Conservation (phyloP, 2,797 vertebrate species). For the Sarcoramphus papa region DNA sequence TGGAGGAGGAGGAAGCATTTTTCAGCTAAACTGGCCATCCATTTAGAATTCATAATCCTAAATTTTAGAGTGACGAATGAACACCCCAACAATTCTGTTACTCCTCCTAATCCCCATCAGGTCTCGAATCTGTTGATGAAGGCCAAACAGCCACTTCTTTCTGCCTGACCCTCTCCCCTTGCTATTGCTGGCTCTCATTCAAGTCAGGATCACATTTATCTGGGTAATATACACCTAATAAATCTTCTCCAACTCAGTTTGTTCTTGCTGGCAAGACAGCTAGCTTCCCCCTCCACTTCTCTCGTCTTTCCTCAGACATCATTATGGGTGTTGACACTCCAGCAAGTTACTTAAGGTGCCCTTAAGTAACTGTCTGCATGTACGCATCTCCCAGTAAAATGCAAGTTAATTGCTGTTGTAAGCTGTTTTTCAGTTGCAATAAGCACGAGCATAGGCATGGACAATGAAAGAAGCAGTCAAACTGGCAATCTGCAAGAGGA, state of each 20-base stretch:
- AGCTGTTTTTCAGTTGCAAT: background rate
- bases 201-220: conserved; percentile 51
- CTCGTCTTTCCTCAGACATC: conserved; percentile 48
- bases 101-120: background rate
- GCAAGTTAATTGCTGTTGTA: background rate
- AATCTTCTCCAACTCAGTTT: conserved; percentile 32
- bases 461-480: background rate
- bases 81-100: background rate
- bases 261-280: conserved; percentile 33
- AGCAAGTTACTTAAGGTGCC: conserved; percentile 28
- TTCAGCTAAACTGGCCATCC: background rate
- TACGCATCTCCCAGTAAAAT: background rate
- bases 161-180: conserved; percentile 39
- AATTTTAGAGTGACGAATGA: conserved; percentile 27
- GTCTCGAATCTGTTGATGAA: background rate
- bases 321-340: conserved; percentile 54
- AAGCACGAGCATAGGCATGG: background rate
- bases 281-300: conserved; percentile 47
- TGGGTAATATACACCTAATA: conserved; percentile 45
- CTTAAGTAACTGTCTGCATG: conserved; percentile 36
- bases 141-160: conserved; percentile 48
- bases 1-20: background rate
- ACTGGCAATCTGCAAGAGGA: background rate
- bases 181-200: conserved; percentile 47
- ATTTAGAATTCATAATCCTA: background rate